Conservation (phyloP, 2,888 invertebrate species). For the Ptilodon capucinus region DNA sequence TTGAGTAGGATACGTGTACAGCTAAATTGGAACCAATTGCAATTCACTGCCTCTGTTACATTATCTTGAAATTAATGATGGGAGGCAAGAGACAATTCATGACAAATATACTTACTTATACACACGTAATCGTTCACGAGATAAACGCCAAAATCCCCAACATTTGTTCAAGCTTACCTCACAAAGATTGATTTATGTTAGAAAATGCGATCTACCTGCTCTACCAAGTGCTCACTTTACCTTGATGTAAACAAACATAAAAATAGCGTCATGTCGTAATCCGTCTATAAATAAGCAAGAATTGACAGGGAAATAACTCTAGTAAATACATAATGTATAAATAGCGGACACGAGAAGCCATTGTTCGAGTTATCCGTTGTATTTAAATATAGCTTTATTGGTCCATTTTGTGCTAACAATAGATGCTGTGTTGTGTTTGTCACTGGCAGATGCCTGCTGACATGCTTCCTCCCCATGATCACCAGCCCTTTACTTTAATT, state of each 20-base stretch:
- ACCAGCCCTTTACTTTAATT: too few relatives aligned
- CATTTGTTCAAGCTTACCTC: not conserved
- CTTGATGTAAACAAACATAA: conserved; percentile 15
- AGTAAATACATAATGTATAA: conserved; percentile 14
- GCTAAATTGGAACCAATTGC: too few relatives aligned
- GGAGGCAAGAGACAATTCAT: too few relatives aligned
- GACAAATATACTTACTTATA: too few relatives aligned
- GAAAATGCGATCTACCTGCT: too few relatives aligned
- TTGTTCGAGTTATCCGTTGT: conserved; percentile 28
- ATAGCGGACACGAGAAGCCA: conserved; percentile 14
- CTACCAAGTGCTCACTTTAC: not conserved
- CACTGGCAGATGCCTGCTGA: too few relatives aligned
- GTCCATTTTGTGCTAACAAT: conserved; percentile 5
- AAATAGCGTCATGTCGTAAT: conserved; percentile 12
- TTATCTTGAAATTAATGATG: too few relatives aligned
- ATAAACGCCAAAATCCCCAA: too few relatives aligned
- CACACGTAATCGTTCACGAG: too few relatives aligned
- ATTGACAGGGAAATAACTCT: conserved; percentile 24
- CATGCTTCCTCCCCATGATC: too few relatives aligned
- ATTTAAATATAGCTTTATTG: conserved; percentile 26
- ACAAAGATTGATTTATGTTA: not conserved
- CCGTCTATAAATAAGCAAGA: conserved; percentile 9
- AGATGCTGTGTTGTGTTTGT: not conserved
- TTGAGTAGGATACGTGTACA: too few relatives aligned
- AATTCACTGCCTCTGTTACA: too few relatives aligned